Evolutionary conservation across 2,888 invertebrate species (phyloP).

Genomic region (Stenolophus ochropezus): DNA sequence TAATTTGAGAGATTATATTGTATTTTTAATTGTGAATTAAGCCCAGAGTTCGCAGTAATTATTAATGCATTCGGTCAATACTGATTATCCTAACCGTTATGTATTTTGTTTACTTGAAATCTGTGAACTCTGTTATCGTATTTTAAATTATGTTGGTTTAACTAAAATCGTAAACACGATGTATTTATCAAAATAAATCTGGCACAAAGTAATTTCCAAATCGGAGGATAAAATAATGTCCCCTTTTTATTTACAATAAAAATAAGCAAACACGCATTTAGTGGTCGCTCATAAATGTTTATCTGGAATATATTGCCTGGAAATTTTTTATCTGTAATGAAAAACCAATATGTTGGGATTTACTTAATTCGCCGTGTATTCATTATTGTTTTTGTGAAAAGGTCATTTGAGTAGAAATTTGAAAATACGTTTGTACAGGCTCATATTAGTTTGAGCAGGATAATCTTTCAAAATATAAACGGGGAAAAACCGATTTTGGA

Average conservation of each 20-base stretch:
- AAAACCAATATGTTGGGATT: slow-evolving; percentile 1
- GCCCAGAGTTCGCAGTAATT: slow-evolving; percentile 10
- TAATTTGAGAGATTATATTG: slow-evolving; percentile 34
- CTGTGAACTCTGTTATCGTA: slow-evolving; percentile 18
- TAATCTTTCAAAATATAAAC: too few relatives aligned
- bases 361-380: not conserved
- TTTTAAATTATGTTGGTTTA: slow-evolving; percentile 19
- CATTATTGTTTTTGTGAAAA: not conserved
- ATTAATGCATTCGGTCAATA: slow-evolving; percentile 16
- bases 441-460: too few relatives aligned
- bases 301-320: not conserved
- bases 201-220: not conserved
- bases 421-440: too few relatives aligned
- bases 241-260: slow-evolving; percentile 9
- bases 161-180: slow-evolving; percentile 17
- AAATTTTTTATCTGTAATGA: not conserved
- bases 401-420: too few relatives aligned
- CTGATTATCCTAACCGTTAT: slow-evolving; percentile 21
- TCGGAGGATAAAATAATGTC: slow-evolving; percentile 18
- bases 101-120: slow-evolving; percentile 33
- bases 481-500: too few relatives aligned
- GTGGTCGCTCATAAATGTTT: not conserved
- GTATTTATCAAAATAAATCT: slow-evolving; percentile 32
- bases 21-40: slow-evolving; percentile 31
- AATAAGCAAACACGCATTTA: slow-evolving; percentile 3